Percentiles rank a stretch among this genome's conserved stretches.
Evolutionary conservation across 2,888 invertebrate genomes (phyloP).

Genomic region (Campoplex nolae): DNA sequence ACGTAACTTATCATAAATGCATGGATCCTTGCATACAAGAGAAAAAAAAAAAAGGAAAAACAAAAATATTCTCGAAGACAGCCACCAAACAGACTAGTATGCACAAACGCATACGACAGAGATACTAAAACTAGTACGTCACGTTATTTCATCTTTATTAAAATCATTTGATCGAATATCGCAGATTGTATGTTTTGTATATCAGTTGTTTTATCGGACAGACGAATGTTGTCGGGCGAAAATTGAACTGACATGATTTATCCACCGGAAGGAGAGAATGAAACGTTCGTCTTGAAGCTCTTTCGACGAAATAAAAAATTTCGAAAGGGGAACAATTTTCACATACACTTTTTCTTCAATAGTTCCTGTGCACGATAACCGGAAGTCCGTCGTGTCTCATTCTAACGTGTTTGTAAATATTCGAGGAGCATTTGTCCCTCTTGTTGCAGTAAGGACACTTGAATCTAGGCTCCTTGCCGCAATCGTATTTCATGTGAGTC

Average conservation of each 20-base stretch:
- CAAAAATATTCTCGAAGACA: slow-evolving; percentile 3
- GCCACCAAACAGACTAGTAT: slow-evolving; percentile 41
- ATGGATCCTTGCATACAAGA: neutral
- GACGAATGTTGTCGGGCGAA: neutral
- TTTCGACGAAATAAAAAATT: neutral
- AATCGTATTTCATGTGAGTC: slow-evolving; percentile 85
- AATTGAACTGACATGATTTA: slow-evolving; percentile 24
- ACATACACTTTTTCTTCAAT: slow-evolving; percentile 38
- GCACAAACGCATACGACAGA: slow-evolving; percentile 39
- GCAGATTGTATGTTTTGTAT: neutral
- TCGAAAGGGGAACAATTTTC: neutral
- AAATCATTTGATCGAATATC: slow-evolving; percentile 50
- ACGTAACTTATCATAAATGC: slow-evolving; percentile 36
- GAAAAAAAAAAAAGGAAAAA: neutral
- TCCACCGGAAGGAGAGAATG: neutral
- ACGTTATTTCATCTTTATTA: slow-evolving; percentile 51
- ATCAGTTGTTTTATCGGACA: neutral
- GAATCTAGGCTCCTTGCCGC: slow-evolving; percentile 85
- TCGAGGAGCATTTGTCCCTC: slow-evolving; percentile 87
- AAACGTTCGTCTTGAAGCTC: neutral
- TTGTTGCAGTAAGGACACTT: slow-evolving; percentile 84
- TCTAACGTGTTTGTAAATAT: slow-evolving; percentile 82
- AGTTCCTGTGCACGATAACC: slow-evolving; percentile 80
- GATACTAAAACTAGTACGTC: slow-evolving; percentile 22
- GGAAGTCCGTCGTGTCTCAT: slow-evolving; percentile 81